Base-by-base conservation (phyloP, 2,797 vertebrate species). In the Leptoclinus maculatus region DNA sequence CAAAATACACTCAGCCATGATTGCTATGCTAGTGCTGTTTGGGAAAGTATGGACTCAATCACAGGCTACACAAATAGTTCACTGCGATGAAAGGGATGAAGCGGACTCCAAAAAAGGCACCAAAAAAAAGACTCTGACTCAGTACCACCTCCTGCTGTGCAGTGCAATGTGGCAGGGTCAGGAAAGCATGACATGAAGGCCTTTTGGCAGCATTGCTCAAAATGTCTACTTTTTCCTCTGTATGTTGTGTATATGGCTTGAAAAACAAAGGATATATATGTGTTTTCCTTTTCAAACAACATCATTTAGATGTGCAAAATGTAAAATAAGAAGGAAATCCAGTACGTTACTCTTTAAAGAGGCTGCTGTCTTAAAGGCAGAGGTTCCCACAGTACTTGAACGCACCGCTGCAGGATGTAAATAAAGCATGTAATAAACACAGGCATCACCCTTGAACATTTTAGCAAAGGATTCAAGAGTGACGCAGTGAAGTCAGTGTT, bases 111-210 rank as follows among this genome's bases (percentile, higher is more conserved):
- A 66, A 66, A 57, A 11, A 2, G 7, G 25, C 32, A 10, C 29
- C 3, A n/a, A 51, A 43, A 47, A 47, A 47, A 36, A 8, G 7
- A 32, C 36, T 74, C 12, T 57, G 70, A 82, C 53, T 83, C 67
- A 60, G 23, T 62, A n/a, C 21, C 53, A 54, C 71, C 76, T 68
- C 69, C 47, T 78, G 47, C 67, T 79, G 56, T 71, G 66, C 34
- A 29, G 63, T 29, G 45, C 67, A 62, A 17, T 49, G 66, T 58
- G 45, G 68, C 67, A 38, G 70, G 43, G 66, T 62, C 16, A 58
- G 21, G 27, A 49, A 57, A 79, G 36, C 16, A 7, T 23, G 41
- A 69, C n/a, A 60, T 13, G 25, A 64, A 19, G 14, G 29, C 17
- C 36, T 58, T 71, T 43, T 66, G 32, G 12, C 60, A 34, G 36